Evolutionary conservation across 2,888 invertebrate genomes (phyloP).

Genomic region (Apoderus coryli): DNA sequence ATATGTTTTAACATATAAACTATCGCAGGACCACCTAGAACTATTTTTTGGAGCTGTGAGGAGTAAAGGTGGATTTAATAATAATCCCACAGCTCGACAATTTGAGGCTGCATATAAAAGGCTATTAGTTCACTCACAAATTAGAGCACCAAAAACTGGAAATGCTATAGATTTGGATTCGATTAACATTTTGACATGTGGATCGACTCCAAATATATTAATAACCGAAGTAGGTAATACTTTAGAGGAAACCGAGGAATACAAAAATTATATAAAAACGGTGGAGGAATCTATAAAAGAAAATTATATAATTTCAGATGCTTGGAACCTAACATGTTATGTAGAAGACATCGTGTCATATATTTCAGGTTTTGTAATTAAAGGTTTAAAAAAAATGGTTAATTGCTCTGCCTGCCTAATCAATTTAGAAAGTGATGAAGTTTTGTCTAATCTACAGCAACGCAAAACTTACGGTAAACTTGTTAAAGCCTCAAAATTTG

Average conservation of each 20-base stretch:
- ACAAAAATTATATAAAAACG: background rate
- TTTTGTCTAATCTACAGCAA: slow-evolving; percentile 8
- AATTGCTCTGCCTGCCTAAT: background rate
- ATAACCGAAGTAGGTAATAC: background rate
- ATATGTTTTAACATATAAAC: slow-evolving; percentile 12
- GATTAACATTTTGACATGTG: slow-evolving; percentile 5
- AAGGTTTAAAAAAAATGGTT: slow-evolving; percentile 1
- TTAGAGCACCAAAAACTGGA: slow-evolving; percentile 2
- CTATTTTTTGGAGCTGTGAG: slow-evolving; percentile 11
- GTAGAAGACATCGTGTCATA: slow-evolving; percentile 5
- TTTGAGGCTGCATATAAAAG: slow-evolving; percentile 13
- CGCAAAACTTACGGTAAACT: slow-evolving; percentile 12
- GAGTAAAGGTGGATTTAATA: slow-evolving; percentile 13
- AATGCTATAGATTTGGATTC: slow-evolving; percentile 4
- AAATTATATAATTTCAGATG: slow-evolving; percentile 3
- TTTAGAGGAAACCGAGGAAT: background rate
- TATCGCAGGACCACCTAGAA: slow-evolving; percentile 13
- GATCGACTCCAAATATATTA: background rate
- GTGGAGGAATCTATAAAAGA: slow-evolving; percentile 1
- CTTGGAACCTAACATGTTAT: slow-evolving; percentile 8
- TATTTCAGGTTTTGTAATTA: slow-evolving; percentile 8
- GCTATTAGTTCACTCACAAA: slow-evolving; percentile 2
- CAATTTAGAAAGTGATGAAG: slow-evolving; percentile 6
- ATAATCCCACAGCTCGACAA: slow-evolving; percentile 14
- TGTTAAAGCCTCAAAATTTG: slow-evolving; percentile 8